Base-by-base conservation (phyloP, 2,888 invertebrate genomes). In the Cinara cedri region DNA sequence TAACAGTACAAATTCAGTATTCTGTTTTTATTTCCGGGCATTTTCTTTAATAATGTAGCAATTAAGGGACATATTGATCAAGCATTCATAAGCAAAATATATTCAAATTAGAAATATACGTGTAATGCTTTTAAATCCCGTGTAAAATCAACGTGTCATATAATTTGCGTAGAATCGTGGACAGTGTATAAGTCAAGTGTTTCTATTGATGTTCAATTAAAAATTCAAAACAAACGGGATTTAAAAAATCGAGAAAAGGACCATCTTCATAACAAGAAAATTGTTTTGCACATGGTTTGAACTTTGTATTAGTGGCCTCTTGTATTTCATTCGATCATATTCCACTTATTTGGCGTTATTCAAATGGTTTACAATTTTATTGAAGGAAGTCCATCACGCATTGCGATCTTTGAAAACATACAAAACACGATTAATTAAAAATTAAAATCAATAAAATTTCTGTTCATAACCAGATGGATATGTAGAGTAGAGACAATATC, bases 361-460 rank as follows among this genome's bases (percentile, higher is more conserved):
- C 81, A 74, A 49, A 55, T 81, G 34, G 51, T 81, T 16, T 81
- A 81, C 24, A 81, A 60, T 55, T 81, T 65, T 62, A 81, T 81
- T 49, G 63, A 81, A 68, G 62, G 81, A 51, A 81, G 81, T 68
- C 81, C 81, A 74, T 60, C 72, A 46, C 34, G 80, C 51, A 75
- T 76, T 71, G 71, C 66, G 11, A 21, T 68, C 11, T 75, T 88
- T 91, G 84, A 92, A 91, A 84, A 90, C 91, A 83, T 89, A 89
- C 84, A 92, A 92, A 83, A 93, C 92, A 72, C 10, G 55, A 10
- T 54, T 34, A 42, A 42, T 42, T 16, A 34, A 24, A 24, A 55
- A 54, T 26, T 72, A 42, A 72, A 34, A 34, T 34, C 6, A 34
- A 4, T 34, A 34, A 34, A 72, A 55, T 46, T 24, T 19, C n/a